phyloP scores from a whole-genome alignment of 1,140 invertebrate species.

The Eurytemora carolleeae region DNA sequence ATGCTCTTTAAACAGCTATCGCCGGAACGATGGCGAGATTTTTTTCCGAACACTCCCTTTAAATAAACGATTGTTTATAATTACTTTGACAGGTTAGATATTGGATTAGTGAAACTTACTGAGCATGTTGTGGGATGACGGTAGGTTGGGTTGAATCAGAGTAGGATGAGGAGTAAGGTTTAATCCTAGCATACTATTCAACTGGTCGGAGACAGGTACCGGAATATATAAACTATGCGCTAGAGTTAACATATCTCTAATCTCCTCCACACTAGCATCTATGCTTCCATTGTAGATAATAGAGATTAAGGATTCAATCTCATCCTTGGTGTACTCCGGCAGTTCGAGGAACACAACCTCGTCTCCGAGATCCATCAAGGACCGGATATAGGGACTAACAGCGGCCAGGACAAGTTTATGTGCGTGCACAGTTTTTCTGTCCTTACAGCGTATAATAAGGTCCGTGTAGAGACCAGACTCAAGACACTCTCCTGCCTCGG shows the following conservation, averaged over 20 bases:
- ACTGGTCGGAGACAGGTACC: conserved; percentile 3
- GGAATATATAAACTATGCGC: conserved; percentile 4
- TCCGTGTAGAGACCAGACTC: conserved; percentile 8
- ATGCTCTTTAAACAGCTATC: no score
- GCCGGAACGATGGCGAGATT: no score
- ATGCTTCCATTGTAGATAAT: conserved; percentile 8
- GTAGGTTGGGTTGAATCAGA: background rate
- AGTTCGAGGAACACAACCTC: background rate
- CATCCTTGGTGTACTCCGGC: background rate
- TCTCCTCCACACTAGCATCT: conserved; percentile 9
- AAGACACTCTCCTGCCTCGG: conserved; percentile 6
- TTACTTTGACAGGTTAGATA: no score
- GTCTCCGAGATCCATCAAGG: background rate
- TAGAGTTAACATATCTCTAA: background rate
- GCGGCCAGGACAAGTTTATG: conserved; percentile 2
- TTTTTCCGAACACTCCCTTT: no score
- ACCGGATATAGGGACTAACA: conserved; percentile 1
- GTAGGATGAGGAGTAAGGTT: background rate
- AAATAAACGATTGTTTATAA: no score
- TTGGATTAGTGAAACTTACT: no score
- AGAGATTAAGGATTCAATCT: background rate
- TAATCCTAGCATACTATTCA: background rate
- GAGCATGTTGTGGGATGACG: no score
- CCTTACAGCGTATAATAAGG: background rate
- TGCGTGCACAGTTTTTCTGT: conserved; percentile 3